These are phyloP conservation scores for Lemur catta DNA, from an alignment of 2,797 vertebrate species.

Conservation along the genomic window DNA sequence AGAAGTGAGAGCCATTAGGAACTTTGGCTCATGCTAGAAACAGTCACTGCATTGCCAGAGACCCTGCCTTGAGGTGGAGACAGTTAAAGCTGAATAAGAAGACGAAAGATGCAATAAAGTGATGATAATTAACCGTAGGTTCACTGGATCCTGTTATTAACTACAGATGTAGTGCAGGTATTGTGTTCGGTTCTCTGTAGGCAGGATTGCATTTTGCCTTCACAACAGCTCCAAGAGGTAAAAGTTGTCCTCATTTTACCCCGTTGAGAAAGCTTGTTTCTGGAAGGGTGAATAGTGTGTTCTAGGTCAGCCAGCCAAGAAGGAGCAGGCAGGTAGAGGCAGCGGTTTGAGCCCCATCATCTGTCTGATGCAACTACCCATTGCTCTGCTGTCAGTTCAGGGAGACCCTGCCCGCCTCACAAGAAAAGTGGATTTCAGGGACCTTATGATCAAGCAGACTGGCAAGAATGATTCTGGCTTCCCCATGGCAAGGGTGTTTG, in stretches of 20 bases:
- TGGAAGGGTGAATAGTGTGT: not conserved
- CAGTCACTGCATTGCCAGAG: accelerated
- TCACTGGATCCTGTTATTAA: accelerated
- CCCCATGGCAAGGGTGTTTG: accelerated
- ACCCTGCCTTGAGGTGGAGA: accelerated
- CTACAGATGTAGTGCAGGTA: no score
- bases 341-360: accelerated
- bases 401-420: accelerated
- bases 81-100: not conserved
- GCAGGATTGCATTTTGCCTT: not conserved
- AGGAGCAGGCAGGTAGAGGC: not conserved
- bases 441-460: accelerated
- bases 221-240: accelerated
- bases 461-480: accelerated
- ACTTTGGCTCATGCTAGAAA: accelerated
- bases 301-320: not conserved
- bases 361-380: accelerated
- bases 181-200: not conserved
- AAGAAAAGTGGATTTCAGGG: not conserved
- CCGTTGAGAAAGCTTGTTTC: not conserved
- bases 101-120: not conserved
- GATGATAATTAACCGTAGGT: accelerated
- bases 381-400: accelerated
- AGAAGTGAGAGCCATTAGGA: accelerated
- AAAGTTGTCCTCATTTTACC: accelerated